Evolutionary conservation across 1,140 invertebrate genomes (phyloP), one percentile per base, ranked within the genome.

Genomic region (Spodoptera litura): DNA sequence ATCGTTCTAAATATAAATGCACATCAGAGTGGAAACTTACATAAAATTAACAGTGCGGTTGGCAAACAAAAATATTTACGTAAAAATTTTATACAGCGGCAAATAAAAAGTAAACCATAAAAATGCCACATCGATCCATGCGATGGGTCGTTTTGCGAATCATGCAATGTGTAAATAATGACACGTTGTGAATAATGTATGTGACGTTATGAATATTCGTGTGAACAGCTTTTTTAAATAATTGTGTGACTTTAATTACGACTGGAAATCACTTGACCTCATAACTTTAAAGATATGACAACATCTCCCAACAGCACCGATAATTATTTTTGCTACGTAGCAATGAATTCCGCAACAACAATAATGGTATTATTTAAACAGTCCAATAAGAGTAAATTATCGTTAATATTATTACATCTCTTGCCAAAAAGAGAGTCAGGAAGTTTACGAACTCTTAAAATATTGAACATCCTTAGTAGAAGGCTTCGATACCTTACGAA

Each of bases 161-260:
- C 72, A 83, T 85, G 79, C 82, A 84, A 81, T 82, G 80, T 80
- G 56, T 78, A 85, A 85, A 83, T 85, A 75, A 88, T 84, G 80
- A 61, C 61, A 71, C 66, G 61, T 71, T 58, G 74, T 77, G 74
- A 74, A 56, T 71, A 52, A 68, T 74, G 70, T 53, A 68, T 64
- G 56, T 55, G 68, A n/a, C 64, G 70, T 51, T 56, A 52, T 44
- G 68, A 52, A 75, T 75, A 75, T 77, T 77, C 44, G 74, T 77
- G 74, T 52, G 74, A 49, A 66, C 51, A 55, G 35, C 56, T 77
- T 77, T 77, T 68, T 77, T 25, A 6, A 76, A 55, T 77, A 68
- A 77, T 68, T 68, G 62, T 68, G 61, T 68, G 74, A 66, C 61
- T 68, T 56, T 68, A 68, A 77, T 77, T 77, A 35, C 74, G 35